Conservation (phyloP, 1,140 invertebrate genomes). For the Cheumatopsyche charites region DNA sequence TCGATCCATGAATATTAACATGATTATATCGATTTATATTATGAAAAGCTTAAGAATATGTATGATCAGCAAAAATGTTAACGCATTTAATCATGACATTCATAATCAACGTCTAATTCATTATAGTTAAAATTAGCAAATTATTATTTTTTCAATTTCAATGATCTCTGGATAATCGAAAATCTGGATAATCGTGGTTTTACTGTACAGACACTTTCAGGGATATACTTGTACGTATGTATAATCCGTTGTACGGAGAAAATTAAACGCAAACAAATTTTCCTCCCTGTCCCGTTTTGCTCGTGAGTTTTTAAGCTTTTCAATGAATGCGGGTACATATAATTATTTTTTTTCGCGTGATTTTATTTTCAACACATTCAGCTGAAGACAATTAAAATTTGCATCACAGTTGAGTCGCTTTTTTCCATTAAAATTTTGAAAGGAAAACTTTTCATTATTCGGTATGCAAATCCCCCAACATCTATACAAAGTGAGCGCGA, state of each 20-base stretch:
- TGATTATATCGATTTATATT: too few relatives aligned
- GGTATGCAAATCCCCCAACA: neutral
- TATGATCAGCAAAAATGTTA: too few relatives aligned
- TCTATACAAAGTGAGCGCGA: neutral
- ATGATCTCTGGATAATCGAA: too few relatives aligned
- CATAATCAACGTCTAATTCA: too few relatives aligned
- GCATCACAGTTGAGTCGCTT: neutral
- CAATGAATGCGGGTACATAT: neutral
- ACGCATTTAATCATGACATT: too few relatives aligned
- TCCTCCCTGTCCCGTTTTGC: neutral
- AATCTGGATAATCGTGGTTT: too few relatives aligned
- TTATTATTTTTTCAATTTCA: too few relatives aligned
- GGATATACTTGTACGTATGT: too few relatives aligned
- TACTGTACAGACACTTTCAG: too few relatives aligned
- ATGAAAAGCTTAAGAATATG: too few relatives aligned
- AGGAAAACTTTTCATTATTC: neutral
- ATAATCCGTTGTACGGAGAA: neutral
- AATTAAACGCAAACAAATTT: constrained; percentile 18
- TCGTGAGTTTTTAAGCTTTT: neutral
- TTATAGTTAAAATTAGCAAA: too few relatives aligned
- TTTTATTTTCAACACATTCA: neutral
- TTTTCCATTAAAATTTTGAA: neutral
- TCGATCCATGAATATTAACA: too few relatives aligned
- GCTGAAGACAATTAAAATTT: neutral
- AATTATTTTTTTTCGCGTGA: neutral